A percentile compares a stretch with the other conserved stretches of the same genome.
Evolutionary conservation across 2,888 invertebrate species (phyloP).

Genomic region (Oscheius sp.): DNA sequence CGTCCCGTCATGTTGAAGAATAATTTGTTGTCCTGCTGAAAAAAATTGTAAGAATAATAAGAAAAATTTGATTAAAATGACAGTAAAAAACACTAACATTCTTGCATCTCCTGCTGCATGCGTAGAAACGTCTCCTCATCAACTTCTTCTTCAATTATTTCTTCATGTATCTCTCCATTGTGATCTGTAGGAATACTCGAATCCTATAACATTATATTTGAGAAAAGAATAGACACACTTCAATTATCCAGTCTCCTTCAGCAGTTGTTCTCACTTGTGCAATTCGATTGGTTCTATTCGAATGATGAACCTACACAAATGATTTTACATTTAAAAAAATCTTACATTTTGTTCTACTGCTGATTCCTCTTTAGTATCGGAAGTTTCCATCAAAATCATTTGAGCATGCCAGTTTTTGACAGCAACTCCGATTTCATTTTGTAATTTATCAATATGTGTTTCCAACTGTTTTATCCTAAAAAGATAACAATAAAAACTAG

Average conservation of each 20-base stretch:
- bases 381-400: neutral
- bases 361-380: neutral
- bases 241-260: constrained; percentile 1
- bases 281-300: neutral
- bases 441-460: constrained; percentile 16
- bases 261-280: neutral
- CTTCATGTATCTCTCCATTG: constrained; percentile 27
- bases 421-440: constrained; percentile 9
- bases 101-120: constrained; percentile 32
- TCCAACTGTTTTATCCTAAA: constrained; percentile 32
- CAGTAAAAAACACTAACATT: too few relatives aligned
- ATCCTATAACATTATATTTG: constrained; percentile 8
- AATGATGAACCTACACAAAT: neutral
- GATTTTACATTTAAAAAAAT: neutral
- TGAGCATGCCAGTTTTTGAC: constrained; percentile 30
- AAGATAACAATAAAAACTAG: too few relatives aligned
- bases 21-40: too few relatives aligned
- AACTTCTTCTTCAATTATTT: constrained; percentile 31
- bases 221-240: neutral
- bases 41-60: too few relatives aligned
- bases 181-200: neutral
- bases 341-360: neutral
- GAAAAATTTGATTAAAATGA: too few relatives aligned
- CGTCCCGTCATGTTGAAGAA: too few relatives aligned
- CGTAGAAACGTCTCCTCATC: constrained; percentile 31